Conservation (phyloP, 1,140 invertebrate species). For the Drosophila micromelanica region DNA sequence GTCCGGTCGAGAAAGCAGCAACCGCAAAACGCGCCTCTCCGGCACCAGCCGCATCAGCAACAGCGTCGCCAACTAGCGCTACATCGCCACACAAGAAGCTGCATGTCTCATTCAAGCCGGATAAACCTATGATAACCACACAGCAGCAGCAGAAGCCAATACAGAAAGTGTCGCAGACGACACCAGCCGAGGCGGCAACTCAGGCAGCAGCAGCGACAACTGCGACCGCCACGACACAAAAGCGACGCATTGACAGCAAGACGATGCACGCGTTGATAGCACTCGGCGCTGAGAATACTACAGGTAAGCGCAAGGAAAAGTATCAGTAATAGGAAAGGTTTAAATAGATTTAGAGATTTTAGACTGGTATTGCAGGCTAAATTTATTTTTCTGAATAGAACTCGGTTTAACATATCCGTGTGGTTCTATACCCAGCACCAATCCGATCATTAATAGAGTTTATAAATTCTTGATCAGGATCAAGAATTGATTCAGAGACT, state of each 20-base stretch:
- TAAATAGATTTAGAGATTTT: no score
- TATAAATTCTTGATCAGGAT: no score
- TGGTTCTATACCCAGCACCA: no score
- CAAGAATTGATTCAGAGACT: no score
- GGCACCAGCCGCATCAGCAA: slow-evolving; percentile 14
- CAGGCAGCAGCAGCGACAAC: slow-evolving; percentile 21
- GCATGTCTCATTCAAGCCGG: slow-evolving; percentile 66
- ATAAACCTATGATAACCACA: slow-evolving; percentile 65
- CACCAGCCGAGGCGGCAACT: slow-evolving; percentile 12
- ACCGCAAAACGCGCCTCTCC: slow-evolving; percentile 42
- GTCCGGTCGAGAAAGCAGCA: slow-evolving; percentile 44
- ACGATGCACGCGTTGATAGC: slow-evolving; percentile 84
- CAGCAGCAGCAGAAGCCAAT: slow-evolving; percentile 57
- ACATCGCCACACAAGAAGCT: slow-evolving; percentile 69
- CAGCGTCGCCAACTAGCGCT: slow-evolving; percentile 13
- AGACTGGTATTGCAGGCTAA: no score
- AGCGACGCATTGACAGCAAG: slow-evolving; percentile 83
- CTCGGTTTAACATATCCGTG: no score
- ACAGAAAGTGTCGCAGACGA: slow-evolving; percentile 34
- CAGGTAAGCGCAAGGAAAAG: slow-evolving; percentile 49
- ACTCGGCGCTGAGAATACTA: slow-evolving; percentile 86
- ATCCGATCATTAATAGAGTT: no score
- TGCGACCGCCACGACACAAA: slow-evolving; percentile 59
- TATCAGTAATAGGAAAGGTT: no score
- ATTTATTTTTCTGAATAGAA: no score